Percentiles rank a stretch among this genome's conserved stretches.
These are phyloP conservation scores for Thecophora atra DNA, from an alignment of 2,888 invertebrate genomes.

Conservation along the genomic window DNA sequence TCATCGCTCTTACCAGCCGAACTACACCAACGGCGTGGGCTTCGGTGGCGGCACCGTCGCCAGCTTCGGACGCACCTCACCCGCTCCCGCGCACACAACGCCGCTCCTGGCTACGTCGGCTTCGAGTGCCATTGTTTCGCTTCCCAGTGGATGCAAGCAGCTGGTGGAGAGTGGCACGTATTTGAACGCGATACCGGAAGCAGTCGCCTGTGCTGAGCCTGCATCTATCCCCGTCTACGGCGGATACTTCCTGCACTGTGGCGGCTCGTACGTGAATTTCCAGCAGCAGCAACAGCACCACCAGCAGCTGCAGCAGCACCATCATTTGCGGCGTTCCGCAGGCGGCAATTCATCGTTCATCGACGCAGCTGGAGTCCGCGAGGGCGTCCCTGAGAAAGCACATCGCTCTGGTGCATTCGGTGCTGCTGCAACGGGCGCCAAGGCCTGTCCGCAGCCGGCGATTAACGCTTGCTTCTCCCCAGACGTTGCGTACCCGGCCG, in stretches of 20 bases:
- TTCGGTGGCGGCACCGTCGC: conserved; percentile 53
- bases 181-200: neutral
- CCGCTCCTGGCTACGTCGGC: conserved; percentile 54
- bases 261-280: conserved; percentile 31
- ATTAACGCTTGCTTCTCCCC: conserved; percentile 10
- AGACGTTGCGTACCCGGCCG: conserved; percentile 33
- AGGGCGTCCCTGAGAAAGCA: conserved; percentile 6
- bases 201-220: conserved; percentile 2
- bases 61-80: conserved; percentile 52
- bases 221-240: conserved; percentile 30
- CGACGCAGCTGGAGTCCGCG: neutral
- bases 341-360: neutral
- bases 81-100: conserved; percentile 50
- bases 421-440: conserved; percentile 24
- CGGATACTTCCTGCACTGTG: conserved; percentile 13
- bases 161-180: neutral
- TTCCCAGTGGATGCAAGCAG: neutral
- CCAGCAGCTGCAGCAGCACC: conserved; percentile 37
- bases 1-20: conserved; percentile 48
- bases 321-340: neutral
- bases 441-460: conserved; percentile 24
- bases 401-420: conserved; percentile 12
- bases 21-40: conserved; percentile 35
- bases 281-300: conserved; percentile 41
- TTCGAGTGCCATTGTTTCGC: conserved; percentile 41